phyloP scores from a whole-genome alignment of 1,140 invertebrate genomes.

The Mesaphorura yosii region DNA sequence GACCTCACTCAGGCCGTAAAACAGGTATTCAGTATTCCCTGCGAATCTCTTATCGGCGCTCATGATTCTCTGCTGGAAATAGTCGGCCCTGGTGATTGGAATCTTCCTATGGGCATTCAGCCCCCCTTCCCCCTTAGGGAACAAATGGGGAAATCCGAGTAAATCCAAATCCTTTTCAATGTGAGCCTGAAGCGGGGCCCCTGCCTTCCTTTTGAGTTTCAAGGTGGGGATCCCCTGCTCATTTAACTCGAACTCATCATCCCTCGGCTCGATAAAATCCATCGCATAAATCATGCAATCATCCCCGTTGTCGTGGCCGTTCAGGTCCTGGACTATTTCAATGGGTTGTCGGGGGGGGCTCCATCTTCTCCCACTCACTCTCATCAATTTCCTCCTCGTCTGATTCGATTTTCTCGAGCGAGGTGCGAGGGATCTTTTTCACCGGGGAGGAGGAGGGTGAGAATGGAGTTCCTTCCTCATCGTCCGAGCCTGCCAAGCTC shows the following conservation, averaged over 20 bases:
- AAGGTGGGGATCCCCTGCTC: neutral
- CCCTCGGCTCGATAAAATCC: neutral
- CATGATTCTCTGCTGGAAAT: conserved; percentile 2
- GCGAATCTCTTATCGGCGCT: neutral
- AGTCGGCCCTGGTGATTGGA: neutral
- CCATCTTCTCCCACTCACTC: neutral
- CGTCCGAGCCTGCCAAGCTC: neutral
- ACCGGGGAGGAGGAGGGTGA: neutral
- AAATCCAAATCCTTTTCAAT: neutral
- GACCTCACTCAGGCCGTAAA: neutral
- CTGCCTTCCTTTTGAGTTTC: neutral
- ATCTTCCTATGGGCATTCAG: neutral
- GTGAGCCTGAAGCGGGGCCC: neutral
- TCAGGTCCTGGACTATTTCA: too few relatives aligned
- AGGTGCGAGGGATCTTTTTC: neutral
- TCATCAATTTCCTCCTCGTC: neutral
- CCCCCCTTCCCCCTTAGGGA: neutral
- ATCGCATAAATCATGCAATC: neutral
- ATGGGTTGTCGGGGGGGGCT: too few relatives aligned
- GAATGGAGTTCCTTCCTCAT: neutral
- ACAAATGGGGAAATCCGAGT: neutral
- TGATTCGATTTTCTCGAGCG: too few relatives aligned
- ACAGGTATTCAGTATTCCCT: neutral
- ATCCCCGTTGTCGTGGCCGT: too few relatives aligned
- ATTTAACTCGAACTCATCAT: neutral